Conservation (phyloP, 2,797 vertebrate species). For the Enteromius mattozi region DNA sequence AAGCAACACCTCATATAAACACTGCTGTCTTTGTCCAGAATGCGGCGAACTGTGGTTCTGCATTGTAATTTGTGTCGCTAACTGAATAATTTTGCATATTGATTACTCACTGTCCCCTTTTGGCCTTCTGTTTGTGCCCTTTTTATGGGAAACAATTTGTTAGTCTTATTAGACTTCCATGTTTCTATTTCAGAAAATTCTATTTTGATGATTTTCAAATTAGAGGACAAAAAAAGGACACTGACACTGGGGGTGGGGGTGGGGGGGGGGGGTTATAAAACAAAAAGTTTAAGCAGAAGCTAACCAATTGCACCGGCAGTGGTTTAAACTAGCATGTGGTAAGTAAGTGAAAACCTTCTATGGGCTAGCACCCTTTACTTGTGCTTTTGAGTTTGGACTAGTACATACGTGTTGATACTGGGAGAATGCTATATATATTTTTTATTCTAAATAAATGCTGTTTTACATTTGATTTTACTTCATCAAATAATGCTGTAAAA, state of each 20-base stretch:
- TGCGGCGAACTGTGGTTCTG: conserved; percentile 60
- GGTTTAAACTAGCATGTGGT: conserved; percentile 3
- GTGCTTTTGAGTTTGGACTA: neutral
- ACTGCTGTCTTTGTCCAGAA: conserved; percentile 43
- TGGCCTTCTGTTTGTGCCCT: neutral
- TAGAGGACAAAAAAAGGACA: neutral
- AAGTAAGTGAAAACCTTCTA: conserved; percentile 7
- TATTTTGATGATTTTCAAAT: neutral
- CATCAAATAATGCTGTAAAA: neutral
- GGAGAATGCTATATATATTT: neutral
- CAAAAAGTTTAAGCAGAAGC: neutral
- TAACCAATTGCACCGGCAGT: neutral
- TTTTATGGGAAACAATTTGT: conserved; percentile 31
- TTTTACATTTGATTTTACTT: neutral
- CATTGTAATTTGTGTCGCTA: conserved; percentile 37
- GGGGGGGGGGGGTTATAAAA: neutral
- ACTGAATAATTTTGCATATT: conserved; percentile 24
- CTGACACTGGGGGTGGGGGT: no score
- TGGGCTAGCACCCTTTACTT: neutral
- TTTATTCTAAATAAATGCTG: neutral
- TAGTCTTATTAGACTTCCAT: conserved; percentile 25
- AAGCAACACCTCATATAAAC: conserved; percentile 54
- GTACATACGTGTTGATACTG: neutral
- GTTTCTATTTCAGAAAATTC: conserved; percentile 17
- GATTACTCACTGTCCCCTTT: neutral